Base-by-base conservation (phyloP, 2,888 invertebrate species). In the Eurytoma californica region DNA sequence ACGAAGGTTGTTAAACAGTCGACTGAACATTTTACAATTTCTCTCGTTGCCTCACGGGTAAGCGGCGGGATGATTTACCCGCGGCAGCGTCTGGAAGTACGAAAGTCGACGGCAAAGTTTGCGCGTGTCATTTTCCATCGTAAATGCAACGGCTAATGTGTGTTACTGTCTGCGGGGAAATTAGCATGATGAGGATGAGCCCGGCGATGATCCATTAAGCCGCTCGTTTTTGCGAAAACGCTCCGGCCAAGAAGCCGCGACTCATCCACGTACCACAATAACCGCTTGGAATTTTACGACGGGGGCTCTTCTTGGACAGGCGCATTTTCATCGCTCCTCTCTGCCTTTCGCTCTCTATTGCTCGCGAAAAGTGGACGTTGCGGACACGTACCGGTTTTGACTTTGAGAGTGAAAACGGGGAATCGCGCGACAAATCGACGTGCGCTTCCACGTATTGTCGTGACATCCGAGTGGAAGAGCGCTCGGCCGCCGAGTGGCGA, bases 181-280 rank as follows among this genome's bases (percentile, higher is more conserved):
- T 77, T 77, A 77, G 70, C 51, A 77, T 72, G 77, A 39, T 30
- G 70, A 63, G 65, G 60, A 66, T 24, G 57, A 70, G 65, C 60
- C 72, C 72, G 72, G 77, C 77, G 72, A 72, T 77, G 77, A 77
- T 77, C 77, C 72, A 77, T 72, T 72, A 72, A 72, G 58, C 51
- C 60, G 16, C 60, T 60, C 49, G 60, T 67, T 20, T 67, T 67
- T 70, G 53, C 69, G 53, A 60, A 67, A 61, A 61, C 63, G 28
- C 18, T 24, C 30, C 51, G 24, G 7, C 12, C 30, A 57, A 39
- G 30, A 12, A 16, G 58, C 53, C 39, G 18, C 28, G 51, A 30
- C 20, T 18, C 47, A 9, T 60, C 20, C 47, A 47, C 30, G 47
- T 18, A 57, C 57, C 39, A 47, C 61, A 68, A 68, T 75, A 75